Conservation (phyloP, 2,888 invertebrate species). For the Xylophagus ater region DNA sequence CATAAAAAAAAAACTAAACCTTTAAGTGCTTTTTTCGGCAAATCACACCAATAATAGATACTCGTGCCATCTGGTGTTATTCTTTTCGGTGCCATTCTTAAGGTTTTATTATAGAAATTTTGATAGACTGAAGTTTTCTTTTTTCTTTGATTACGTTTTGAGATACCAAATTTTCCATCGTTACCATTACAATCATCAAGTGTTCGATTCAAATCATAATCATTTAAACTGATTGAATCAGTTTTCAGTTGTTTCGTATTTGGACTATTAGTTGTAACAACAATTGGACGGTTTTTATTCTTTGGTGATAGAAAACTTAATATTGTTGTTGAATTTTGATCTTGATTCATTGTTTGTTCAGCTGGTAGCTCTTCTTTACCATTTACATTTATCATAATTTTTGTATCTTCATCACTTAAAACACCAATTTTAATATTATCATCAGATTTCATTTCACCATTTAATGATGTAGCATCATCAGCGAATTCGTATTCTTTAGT, state of each 20-base stretch:
- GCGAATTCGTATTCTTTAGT: constrained; percentile 46
- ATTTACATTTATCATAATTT: constrained; percentile 45
- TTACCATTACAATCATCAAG: constrained; percentile 23
- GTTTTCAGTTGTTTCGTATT: not conserved
- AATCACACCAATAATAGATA: constrained; percentile 80
- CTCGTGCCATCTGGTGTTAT: constrained; percentile 73
- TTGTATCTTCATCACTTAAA: constrained; percentile 40
- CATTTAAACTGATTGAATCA: constrained; percentile 15
- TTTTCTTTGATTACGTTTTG: no score
- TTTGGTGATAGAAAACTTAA: constrained; percentile 16
- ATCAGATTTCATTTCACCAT: constrained; percentile 27
- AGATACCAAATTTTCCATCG: constrained; percentile 13
- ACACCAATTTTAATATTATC: constrained; percentile 40
- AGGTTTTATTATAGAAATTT: constrained; percentile 30
- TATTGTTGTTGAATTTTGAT: not conserved
- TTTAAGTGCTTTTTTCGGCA: constrained; percentile 47
- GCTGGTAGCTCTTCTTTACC: constrained; percentile 62
- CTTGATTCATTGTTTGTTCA: constrained; percentile 28
- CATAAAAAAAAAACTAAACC: constrained; percentile 32
- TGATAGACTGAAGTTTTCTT: constrained; percentile 20
- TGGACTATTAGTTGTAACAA: constrained; percentile 8
- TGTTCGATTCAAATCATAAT: constrained; percentile 15
- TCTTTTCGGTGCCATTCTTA: constrained; percentile 56
- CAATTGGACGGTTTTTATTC: constrained; percentile 31
- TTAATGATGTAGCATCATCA: constrained; percentile 42